Percentiles rank a stretch among this genome's conserved stretches.
Evolutionary conservation across 1,140 invertebrate genomes (phyloP).

Genomic region (Drosophila chauvacae): DNA sequence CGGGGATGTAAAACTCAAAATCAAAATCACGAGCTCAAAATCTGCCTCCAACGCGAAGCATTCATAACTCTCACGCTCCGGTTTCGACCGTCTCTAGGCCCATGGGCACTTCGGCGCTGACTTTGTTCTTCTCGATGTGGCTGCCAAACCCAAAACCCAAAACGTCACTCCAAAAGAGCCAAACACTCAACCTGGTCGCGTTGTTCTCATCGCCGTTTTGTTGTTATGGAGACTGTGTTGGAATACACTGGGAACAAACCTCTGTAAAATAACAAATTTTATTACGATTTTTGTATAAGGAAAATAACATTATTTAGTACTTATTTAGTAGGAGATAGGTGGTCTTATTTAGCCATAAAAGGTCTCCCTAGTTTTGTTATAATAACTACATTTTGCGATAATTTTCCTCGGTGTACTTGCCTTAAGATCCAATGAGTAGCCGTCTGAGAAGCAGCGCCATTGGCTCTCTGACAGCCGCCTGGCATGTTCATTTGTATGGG

Average conservation of each 20-base stretch:
- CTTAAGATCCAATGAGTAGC: constrained; percentile 55
- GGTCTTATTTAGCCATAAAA: too few species aligned
- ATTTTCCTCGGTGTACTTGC: not conserved
- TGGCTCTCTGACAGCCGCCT: constrained; percentile 73
- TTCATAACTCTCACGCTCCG: constrained; percentile 60
- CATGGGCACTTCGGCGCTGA: constrained; percentile 60
- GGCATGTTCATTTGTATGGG: constrained; percentile 77
- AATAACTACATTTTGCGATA: too few species aligned
- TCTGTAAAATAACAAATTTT: not conserved
- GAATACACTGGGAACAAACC: not conserved
- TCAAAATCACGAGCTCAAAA: constrained; percentile 36
- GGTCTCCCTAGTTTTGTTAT: too few species aligned
- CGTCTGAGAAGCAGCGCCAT: constrained; percentile 63
- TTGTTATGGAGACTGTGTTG: constrained; percentile 20
- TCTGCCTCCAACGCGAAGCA: not conserved
- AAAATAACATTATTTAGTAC: too few species aligned
- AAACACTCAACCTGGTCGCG: constrained; percentile 51
- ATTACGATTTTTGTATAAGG: not conserved
- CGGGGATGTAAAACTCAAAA: constrained; percentile 9
- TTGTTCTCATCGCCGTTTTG: constrained; percentile 36
- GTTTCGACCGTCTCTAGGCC: constrained; percentile 66
- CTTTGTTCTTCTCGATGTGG: constrained; percentile 69
- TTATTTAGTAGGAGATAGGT: too few species aligned
- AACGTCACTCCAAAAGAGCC: constrained; percentile 71
- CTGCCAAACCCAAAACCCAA: constrained; percentile 65